phyloP scores from a whole-genome alignment of 2,888 invertebrate genomes.

The Rotaria socialis region DNA sequence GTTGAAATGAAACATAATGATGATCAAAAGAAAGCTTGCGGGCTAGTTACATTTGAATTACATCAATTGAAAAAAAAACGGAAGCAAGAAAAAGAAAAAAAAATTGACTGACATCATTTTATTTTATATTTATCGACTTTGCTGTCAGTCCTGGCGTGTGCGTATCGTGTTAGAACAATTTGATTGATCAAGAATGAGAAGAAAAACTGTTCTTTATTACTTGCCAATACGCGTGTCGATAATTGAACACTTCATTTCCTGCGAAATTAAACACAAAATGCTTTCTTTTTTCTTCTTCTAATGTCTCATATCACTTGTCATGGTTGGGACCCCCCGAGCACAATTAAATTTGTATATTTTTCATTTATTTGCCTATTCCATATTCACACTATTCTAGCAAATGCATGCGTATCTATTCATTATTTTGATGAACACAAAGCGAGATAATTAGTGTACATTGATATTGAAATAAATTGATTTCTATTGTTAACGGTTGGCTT shows the following conservation, averaged over 20 bases:
- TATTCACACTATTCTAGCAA: too few relatives aligned
- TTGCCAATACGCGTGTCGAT: not conserved
- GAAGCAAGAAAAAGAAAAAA: not conserved
- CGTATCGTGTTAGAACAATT: not conserved
- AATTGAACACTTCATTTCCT: conserved; percentile 26
- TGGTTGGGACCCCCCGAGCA: conserved; percentile 1
- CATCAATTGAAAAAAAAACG: not conserved
- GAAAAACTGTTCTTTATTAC: not conserved
- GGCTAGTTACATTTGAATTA: not conserved
- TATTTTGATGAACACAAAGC: not conserved
- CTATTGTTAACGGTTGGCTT: too few relatives aligned
- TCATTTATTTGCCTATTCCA: too few relatives aligned
- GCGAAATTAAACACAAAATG: conserved; percentile 2
- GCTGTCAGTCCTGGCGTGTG: not conserved
- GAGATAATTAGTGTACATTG: not conserved
- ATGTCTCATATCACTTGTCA: conserved; percentile 2
- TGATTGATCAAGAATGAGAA: not conserved
- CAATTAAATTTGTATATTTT: not conserved
- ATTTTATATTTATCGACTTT: not conserved
- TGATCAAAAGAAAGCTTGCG: not conserved
- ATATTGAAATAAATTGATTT: too few relatives aligned
- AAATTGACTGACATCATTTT: not conserved
- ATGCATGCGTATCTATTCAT: not conserved
- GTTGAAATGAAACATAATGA: not conserved
- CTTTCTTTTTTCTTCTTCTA: not conserved